A percentile compares a stretch with the other conserved stretches of the same genome.
Evolutionary conservation across 2,797 vertebrate genomes (phyloP).

Genomic region (Arnoldichthys spilopterus): DNA sequence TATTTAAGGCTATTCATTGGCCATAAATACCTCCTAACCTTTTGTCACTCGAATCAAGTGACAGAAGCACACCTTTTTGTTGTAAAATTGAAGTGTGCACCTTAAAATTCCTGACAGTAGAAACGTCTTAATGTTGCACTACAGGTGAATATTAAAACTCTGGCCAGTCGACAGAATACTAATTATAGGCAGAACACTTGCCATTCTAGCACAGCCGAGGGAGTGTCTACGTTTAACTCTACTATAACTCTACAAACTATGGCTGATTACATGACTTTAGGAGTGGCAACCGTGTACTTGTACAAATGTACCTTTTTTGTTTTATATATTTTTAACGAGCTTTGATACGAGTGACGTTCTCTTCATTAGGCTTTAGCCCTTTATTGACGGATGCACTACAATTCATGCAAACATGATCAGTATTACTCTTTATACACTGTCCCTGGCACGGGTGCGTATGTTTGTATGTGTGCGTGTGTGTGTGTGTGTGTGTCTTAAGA

Average conservation of each 20-base stretch:
- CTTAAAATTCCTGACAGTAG: background rate
- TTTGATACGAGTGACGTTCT: conserved; percentile 25
- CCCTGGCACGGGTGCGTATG: background rate
- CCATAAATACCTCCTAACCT: background rate
- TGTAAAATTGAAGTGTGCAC: background rate
- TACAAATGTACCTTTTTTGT: conserved; percentile 21
- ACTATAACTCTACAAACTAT: background rate
- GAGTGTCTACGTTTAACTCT: background rate
- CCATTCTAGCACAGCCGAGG: conserved; percentile 17
- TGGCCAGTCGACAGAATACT: background rate
- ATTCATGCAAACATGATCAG: conserved; percentile 37
- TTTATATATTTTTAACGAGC: conserved; percentile 39
- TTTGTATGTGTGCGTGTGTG: background rate
- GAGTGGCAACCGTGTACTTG: conserved; percentile 36
- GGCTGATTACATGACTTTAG: conserved; percentile 29
- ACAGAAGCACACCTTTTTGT: too few relatives aligned
- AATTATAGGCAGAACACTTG: background rate
- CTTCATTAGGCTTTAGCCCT: conserved; percentile 31
- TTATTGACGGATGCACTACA: conserved; percentile 46
- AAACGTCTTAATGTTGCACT: conserved; percentile 37
- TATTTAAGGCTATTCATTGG: background rate
- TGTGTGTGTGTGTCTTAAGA: conserved; percentile 7
- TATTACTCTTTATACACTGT: conserved; percentile 26
- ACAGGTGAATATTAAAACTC: conserved; percentile 2
- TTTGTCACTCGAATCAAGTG: background rate